Conservation (phyloP, 2,888 invertebrate genomes). For the Priocnemis perturbator region DNA sequence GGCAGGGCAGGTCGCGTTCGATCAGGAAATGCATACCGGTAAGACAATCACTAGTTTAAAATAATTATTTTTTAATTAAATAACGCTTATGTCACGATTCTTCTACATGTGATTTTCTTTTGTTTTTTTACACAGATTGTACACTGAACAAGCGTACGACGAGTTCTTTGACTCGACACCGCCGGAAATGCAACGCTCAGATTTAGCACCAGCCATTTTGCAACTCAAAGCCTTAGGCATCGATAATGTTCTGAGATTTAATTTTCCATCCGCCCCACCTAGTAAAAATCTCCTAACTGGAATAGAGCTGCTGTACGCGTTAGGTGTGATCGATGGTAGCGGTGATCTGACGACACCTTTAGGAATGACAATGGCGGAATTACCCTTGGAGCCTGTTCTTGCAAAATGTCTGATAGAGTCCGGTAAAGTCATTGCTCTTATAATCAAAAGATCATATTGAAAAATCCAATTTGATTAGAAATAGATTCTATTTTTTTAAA, state of each 20-base stretch:
- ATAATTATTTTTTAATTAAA: no score
- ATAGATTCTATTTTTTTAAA: no score
- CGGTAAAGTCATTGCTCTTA: slow-evolving; percentile 73
- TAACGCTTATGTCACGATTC: no score
- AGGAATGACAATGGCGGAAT: slow-evolving; percentile 92
- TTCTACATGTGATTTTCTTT: not conserved
- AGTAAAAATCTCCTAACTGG: slow-evolving; percentile 90
- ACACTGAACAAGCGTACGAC: slow-evolving; percentile 86
- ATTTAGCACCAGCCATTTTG: slow-evolving; percentile 89
- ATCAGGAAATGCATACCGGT: slow-evolving; percentile 90
- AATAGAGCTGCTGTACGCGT: slow-evolving; percentile 90
- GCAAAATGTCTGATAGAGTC: slow-evolving; percentile 90
- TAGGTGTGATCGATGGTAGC: slow-evolving; percentile 86
- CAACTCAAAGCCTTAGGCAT: slow-evolving; percentile 97
- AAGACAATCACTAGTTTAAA: slow-evolving; percentile 13
- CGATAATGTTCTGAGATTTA: slow-evolving; percentile 91
- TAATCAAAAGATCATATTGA: not conserved
- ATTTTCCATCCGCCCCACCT: slow-evolving; percentile 95
- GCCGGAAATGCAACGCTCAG: slow-evolving; percentile 95
- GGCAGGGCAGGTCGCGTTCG: slow-evolving; percentile 93
- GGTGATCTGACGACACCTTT: slow-evolving; percentile 87
- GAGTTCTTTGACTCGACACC: slow-evolving; percentile 84
- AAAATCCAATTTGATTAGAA: no score
- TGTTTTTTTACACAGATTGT: slow-evolving; percentile 77
- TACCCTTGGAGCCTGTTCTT: slow-evolving; percentile 91